Evolutionary conservation across 2,888 invertebrate species (phyloP).

Genomic region (Scaptomyza caliginosa): DNA sequence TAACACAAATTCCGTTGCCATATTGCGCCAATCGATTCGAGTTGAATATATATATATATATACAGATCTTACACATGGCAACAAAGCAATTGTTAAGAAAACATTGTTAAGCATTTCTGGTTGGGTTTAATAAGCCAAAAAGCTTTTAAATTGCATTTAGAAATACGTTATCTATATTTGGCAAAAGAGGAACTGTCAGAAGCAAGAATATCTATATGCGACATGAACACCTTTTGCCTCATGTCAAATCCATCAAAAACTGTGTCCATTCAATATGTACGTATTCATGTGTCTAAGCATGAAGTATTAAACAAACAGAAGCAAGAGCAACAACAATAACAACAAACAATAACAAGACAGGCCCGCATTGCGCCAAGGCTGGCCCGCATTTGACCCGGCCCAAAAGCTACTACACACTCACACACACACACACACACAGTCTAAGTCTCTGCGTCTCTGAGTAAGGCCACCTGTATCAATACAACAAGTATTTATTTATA

Average conservation of each 20-base stretch:
- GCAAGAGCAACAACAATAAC: constrained; percentile 1
- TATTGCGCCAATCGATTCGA: constrained; percentile 2
- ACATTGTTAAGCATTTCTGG: no score
- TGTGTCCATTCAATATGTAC: constrained; percentile 21
- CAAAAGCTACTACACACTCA: neutral
- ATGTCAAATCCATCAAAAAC: constrained; percentile 40
- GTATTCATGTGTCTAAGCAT: constrained; percentile 10
- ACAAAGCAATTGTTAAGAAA: no score
- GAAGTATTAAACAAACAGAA: constrained; percentile 46
- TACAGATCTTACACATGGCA: neutral
- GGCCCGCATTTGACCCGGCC: constrained; percentile 10
- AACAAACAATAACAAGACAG: constrained; percentile 6
- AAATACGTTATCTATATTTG: no score
- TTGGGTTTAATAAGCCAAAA: no score
- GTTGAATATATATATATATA: neutral
- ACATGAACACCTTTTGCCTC: constrained; percentile 17
- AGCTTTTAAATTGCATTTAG: no score
- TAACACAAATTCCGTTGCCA: constrained; percentile 6
- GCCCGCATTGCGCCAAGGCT: constrained; percentile 68
- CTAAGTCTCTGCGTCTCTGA: constrained; percentile 16
- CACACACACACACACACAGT: neutral
- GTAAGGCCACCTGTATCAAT: constrained; percentile 68
- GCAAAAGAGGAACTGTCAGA: constrained; percentile 16
- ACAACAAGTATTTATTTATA: constrained; percentile 48
- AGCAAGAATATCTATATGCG: neutral